Base-by-base conservation (phyloP, 2,113 vertebrate species). In the Psephotus haematonotus region DNA sequence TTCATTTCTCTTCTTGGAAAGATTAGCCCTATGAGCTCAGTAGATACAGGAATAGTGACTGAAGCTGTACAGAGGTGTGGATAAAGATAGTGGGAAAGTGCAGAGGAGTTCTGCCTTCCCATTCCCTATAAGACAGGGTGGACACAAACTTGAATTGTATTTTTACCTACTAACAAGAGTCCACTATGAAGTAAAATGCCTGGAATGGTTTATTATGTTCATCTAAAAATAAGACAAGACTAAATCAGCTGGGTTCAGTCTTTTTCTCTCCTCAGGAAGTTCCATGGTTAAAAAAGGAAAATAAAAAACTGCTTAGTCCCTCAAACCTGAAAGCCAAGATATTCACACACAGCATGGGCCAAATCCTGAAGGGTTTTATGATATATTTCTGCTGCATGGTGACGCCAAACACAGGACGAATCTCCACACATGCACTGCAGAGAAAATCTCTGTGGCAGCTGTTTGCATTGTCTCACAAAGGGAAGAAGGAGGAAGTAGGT, bases 401-500 rank as follows among this genome's bases (percentile, higher is more conserved):
- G 88, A 88, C 0, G 47, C 95, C 92, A 92, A 91, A 68, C 78
- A 35, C 84, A 93, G 87, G 75, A 95, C 82, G 74, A 75, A 96
- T 82, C 53, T 72, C 93, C 44, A 85, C 91, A 91, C 77, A 55
- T 62, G 70, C 70, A 92, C 77, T 69, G 83, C 93, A 94, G 90
- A 93, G 86, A 96, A 94, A 96, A 87, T 92, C 90, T 94, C 91
- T 1, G 35, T 71, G 81, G 74, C 91, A 96, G 93, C 92, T 96
- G 90, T 79, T 93, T 31, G 0, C 17, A 43, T 76, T 72, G 85
- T 64, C 64, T 90, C 1, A 1, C 4, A 7, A 74, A 96, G 59
- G 18, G 31, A 89, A 81, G 47, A 35, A 59, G 52, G 70, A 79
- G 91, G 83, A 93, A 84, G 52, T 8, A 74, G 69, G 71, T 76